These are phyloP conservation scores for Pogoniulus pusillus DNA, from an alignment of 2,797 vertebrate species.

Conservation along the genomic window DNA sequence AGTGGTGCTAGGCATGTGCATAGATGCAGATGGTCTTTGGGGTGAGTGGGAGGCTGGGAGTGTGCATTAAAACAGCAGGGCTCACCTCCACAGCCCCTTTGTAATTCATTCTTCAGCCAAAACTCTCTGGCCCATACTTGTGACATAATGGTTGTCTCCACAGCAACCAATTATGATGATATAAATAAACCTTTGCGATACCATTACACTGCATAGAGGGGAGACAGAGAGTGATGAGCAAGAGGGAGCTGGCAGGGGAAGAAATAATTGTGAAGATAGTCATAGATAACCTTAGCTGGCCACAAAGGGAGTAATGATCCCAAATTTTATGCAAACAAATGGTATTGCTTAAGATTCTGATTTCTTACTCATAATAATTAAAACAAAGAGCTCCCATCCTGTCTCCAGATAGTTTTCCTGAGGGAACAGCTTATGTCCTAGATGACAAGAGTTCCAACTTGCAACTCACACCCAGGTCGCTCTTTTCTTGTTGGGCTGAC, in stretches of 20 bases:
- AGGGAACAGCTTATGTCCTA: not conserved
- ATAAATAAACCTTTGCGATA: not conserved
- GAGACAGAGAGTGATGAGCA: not conserved
- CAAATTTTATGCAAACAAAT: not conserved
- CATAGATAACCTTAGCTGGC: not conserved
- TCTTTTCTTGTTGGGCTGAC: not conserved
- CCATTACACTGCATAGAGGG: not conserved
- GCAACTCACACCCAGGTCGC: not conserved
- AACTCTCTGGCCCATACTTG: not conserved
- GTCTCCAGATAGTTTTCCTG: not conserved
- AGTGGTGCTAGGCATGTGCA: not conserved
- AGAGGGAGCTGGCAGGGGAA: not conserved
- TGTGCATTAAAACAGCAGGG: not conserved
- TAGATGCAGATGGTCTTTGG: not conserved
- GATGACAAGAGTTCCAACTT: not conserved
- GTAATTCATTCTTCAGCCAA: not conserved
- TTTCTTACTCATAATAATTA: not conserved
- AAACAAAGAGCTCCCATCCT: not conserved
- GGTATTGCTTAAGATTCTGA: not conserved
- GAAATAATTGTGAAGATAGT: not conserved
- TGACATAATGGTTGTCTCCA: slow-evolving; percentile 49
- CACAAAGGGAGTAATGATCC: not conserved
- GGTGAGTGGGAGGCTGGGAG: not conserved
- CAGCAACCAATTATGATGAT: slow-evolving; percentile 36
- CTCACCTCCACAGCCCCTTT: not conserved